A percentile compares a stretch with the other conserved stretches of the same genome.
Conservation (phyloP, 2,113 vertebrate genomes). For the Nestor notabilis region DNA sequence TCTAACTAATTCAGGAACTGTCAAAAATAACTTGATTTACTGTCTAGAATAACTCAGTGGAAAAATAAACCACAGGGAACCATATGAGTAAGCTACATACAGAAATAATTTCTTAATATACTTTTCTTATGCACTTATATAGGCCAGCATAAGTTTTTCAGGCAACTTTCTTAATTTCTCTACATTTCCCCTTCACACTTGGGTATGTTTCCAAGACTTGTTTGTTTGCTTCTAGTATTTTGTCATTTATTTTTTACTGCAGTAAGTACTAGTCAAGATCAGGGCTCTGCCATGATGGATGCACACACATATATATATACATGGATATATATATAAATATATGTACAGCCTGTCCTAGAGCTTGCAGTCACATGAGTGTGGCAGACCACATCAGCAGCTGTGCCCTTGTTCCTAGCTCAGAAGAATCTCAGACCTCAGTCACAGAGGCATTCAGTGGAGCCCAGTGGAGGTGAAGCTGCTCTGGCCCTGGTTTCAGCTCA, state of each 20-base stretch:
- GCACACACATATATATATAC: no score
- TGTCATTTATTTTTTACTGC: neutral
- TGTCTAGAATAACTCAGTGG: neutral
- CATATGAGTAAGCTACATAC: neutral
- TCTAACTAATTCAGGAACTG: neutral
- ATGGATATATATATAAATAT: no score
- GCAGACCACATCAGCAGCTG: neutral
- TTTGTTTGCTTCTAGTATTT: neutral
- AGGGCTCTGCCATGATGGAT: neutral
- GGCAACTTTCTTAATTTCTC: neutral
- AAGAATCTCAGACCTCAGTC: neutral
- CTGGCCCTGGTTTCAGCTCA: neutral
- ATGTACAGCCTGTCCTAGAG: neutral
- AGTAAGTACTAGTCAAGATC: neutral
- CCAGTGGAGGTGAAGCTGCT: neutral
- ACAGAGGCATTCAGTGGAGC: neutral
- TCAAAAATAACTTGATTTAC: neutral
- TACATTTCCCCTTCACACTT: neutral
- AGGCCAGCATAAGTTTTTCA: neutral
- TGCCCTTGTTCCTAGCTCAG: neutral
- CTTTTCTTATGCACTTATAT: neutral
- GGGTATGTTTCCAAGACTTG: neutral
- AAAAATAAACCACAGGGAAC: neutral
- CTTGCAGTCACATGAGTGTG: neutral
- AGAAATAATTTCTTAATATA: neutral